Percentiles rank a stretch among this genome's conserved stretches.
Evolutionary conservation across 2,888 invertebrate species (phyloP).

Genomic region (Agrotis puta): DNA sequence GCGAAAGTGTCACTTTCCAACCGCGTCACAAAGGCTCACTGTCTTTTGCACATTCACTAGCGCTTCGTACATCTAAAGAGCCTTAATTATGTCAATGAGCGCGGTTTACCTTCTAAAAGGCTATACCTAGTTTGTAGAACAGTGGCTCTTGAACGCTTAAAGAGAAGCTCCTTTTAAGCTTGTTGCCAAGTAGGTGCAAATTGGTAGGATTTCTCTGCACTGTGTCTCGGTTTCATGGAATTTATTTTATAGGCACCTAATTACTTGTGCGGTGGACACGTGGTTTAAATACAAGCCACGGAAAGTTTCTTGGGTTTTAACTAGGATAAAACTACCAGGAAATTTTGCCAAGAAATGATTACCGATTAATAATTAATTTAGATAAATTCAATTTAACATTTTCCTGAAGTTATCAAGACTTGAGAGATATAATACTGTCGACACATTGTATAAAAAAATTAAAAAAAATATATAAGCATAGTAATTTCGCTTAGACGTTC

Average conservation of each 20-base stretch:
- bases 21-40: slow-evolving; percentile 67
- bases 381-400: background rate
- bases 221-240: background rate
- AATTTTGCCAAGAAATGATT: background rate
- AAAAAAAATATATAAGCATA: background rate
- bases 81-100: slow-evolving; percentile 59
- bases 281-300: background rate
- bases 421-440: background rate
- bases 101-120: slow-evolving; percentile 6
- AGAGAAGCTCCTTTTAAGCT: background rate
- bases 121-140: background rate
- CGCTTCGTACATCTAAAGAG: slow-evolving; percentile 58
- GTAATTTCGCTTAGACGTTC: slow-evolving; percentile 20
- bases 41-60: slow-evolving; percentile 73
- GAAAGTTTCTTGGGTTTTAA: too few relatives aligned
- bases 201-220: background rate
- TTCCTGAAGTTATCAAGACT: background rate
- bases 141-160: background rate
- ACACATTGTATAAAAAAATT: background rate
- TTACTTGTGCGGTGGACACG: background rate
- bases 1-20: slow-evolving; percentile 84
- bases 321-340: background rate
- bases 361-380: too few relatives aligned
- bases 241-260: background rate
- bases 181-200: background rate